Evolutionary conservation across 2,113 vertebrate genomes (phyloP).

Genomic region (Rhabdornis inornatus): DNA sequence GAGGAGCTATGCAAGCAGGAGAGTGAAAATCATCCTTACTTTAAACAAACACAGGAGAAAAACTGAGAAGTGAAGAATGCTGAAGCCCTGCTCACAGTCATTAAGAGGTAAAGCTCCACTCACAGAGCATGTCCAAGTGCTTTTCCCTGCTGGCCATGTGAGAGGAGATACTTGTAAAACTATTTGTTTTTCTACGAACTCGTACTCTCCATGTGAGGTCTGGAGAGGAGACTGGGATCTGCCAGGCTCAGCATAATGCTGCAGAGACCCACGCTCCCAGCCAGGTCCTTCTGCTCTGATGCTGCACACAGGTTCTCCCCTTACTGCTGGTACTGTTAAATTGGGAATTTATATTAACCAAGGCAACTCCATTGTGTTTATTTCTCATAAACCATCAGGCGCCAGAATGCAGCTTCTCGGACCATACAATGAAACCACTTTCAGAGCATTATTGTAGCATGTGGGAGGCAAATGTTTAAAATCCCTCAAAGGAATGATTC

Average conservation of each 20-base stretch:
- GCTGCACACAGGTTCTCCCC: neutral
- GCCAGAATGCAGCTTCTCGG: conserved; percentile 12
- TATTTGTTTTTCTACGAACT: conserved; percentile 18
- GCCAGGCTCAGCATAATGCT: fast-evolving
- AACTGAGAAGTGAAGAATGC: neutral
- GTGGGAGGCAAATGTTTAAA: conserved; percentile 58
- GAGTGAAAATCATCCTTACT: neutral
- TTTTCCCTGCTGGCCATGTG: neutral
- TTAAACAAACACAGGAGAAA: conserved; percentile 44
- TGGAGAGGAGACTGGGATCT: neutral
- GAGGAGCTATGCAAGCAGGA: neutral
- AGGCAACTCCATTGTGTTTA: conserved; percentile 11
- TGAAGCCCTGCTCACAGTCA: neutral
- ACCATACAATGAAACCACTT: conserved; percentile 10
- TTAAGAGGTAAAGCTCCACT: neutral
- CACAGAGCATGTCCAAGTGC: neutral
- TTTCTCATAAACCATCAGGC: conserved; percentile 39
- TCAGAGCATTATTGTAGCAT: neutral
- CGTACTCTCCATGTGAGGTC: conserved; percentile 38
- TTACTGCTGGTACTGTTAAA: neutral
- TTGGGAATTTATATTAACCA: neutral
- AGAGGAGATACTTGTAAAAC: neutral
- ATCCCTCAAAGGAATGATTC: conserved; percentile 55
- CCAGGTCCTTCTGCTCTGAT: neutral
- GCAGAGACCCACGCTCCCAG: fast-evolving